phyloP scores from a whole-genome alignment of 2,797 vertebrate species.

The Myiothlypis coronata region DNA sequence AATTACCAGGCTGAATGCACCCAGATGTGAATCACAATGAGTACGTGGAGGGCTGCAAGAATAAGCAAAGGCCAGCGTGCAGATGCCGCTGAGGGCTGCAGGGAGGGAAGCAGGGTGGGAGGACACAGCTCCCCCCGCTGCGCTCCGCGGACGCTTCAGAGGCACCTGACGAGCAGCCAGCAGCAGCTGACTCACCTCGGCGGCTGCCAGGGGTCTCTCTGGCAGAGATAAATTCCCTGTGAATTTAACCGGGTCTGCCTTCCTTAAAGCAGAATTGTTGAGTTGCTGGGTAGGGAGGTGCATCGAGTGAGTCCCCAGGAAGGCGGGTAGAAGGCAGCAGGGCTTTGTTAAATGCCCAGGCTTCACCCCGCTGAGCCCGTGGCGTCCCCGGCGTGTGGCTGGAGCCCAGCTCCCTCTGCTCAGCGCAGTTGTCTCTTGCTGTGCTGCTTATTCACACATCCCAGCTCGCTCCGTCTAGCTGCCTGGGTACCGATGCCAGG shows the following conservation, averaged over 20 bases:
- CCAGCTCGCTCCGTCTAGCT: constrained; percentile 34
- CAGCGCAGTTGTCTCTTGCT: background rate
- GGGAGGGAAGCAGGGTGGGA: background rate
- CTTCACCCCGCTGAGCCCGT: background rate
- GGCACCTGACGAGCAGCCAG: background rate
- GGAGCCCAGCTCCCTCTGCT: background rate
- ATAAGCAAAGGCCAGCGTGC: background rate
- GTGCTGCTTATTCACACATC: constrained; percentile 50
- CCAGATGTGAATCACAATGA: constrained; percentile 42
- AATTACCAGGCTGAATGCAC: background rate
- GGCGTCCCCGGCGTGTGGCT: background rate
- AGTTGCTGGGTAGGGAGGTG: background rate
- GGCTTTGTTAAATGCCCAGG: background rate
- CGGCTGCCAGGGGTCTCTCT: background rate
- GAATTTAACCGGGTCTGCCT: background rate
- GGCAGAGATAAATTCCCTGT: background rate
- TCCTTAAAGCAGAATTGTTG: background rate
- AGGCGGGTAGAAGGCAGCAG: background rate
- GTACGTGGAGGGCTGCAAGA: background rate
- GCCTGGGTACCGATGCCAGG: constrained; percentile 18
- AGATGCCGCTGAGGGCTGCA: background rate
- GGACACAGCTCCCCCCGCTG: background rate
- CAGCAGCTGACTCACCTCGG: background rate
- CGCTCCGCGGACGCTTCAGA: background rate
- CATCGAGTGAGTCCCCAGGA: background rate